Conservation (phyloP, 2,888 invertebrate genomes). For the Heteromyza rotundicornis region DNA sequence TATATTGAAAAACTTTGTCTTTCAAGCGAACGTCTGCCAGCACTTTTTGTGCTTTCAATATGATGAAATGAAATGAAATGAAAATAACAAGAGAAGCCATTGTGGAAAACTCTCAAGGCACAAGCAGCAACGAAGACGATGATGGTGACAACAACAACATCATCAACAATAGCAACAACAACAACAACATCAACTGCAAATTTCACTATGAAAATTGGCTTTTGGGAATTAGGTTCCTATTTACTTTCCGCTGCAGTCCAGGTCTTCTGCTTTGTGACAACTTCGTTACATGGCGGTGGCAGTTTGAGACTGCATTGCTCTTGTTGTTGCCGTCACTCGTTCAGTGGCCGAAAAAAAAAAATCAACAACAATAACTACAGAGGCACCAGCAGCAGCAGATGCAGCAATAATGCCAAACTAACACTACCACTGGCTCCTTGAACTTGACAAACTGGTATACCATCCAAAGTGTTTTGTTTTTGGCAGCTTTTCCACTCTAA, state of each 20-base stretch:
- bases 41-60: no score
- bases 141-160: not conserved
- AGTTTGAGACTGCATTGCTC: no score
- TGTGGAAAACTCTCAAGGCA: no score
- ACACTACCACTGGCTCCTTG: conserved; percentile 33
- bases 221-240: conserved; percentile 49
- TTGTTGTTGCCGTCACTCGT: conserved; percentile 33
- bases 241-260: conserved; percentile 39
- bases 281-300: no score
- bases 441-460: conserved; percentile 38
- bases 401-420: no score
- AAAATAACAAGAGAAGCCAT: no score
- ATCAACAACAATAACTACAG: conserved; percentile 19
- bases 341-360: conserved; percentile 29
- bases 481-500: not conserved
- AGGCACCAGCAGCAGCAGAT: not conserved
- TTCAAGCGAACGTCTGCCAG: no score
- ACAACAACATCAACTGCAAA: conserved; percentile 8
- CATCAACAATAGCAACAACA: not conserved
- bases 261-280: conserved; percentile 10
- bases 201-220: conserved; percentile 28
- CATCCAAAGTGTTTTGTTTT: not conserved
- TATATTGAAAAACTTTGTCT: no score
- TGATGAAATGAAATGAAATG: no score
- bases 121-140: not conserved